Conservation (phyloP, 1,140 invertebrate species). For the Belonocnema kinseyi region DNA sequence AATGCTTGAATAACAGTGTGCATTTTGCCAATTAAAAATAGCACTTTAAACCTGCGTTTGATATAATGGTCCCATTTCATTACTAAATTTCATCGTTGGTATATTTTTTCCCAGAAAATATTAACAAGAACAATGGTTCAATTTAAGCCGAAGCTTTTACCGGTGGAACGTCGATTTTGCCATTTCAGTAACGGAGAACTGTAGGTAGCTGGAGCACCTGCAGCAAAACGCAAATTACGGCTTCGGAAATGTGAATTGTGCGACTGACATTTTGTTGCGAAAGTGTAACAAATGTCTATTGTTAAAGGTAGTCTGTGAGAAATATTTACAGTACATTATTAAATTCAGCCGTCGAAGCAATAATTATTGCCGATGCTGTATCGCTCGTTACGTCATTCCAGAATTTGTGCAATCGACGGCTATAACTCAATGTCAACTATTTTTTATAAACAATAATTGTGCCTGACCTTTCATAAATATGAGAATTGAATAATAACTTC, state of each 20-base stretch:
- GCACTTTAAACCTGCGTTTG: no score
- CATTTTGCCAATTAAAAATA: no score
- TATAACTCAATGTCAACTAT: conserved; percentile 7
- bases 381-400: conserved; percentile 22
- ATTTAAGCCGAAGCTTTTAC: conserved; percentile 22
- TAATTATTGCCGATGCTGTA: conserved; percentile 23
- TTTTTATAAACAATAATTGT: conserved; percentile 27
- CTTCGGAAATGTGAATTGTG: conserved; percentile 26
- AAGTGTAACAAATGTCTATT: conserved; percentile 27
- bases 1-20: no score
- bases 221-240: conserved; percentile 29
- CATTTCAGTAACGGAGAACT: neutral
- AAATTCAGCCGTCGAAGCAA: conserved; percentile 16
- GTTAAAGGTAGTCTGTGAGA: conserved; percentile 8
- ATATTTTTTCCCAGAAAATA: conserved; percentile 13
- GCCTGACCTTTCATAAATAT: conserved; percentile 28
- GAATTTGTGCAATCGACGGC: conserved; percentile 15
- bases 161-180: conserved; percentile 22
- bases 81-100: neutral
- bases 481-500: conserved; percentile 1
- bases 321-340: conserved; percentile 24
- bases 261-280: conserved; percentile 29
- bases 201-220: neutral
- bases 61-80: neutral
- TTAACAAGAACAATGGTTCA: conserved; percentile 30